Evolutionary conservation across 2,797 vertebrate species (phyloP), one percentile per base, ranked within the genome.

Genomic region (Capromys pilorides): DNA sequence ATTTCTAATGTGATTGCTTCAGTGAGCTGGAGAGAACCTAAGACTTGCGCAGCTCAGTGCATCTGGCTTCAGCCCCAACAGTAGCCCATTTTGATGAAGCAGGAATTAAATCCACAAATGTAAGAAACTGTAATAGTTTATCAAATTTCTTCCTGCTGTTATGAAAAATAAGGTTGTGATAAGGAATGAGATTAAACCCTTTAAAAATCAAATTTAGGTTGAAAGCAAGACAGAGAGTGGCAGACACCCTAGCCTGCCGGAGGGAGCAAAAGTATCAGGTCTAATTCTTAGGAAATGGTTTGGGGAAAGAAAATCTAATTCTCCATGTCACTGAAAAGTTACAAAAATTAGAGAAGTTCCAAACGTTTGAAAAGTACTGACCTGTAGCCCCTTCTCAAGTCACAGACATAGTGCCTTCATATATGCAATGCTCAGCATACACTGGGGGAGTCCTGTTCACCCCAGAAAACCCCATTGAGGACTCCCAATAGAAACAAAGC

Each of bases 81-180:
- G 96, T 90, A 90, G 59, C 95, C 94, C 89, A 81, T 94, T 97
- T 95, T 86, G 91, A 95, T 11, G 0, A 93, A 90, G 95, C 96
- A 80, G 95, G 97, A 96, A 97, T 97, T 96, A 96, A 96, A 97
- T 95, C 95, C 94, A 90, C 88, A 95, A 96, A 95, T 84, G 11
- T 77, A 96, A 96, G 89, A 94, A 95, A 96, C 94, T 93, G 87
- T 78, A 88, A 95, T 86, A 91, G 96, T 91, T 96, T 82, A 97
- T 97, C 96, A 91, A 86, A 97, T 96, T 97, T 95, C 81, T 96
- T 96, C 96, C 97, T 95, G 97, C 96, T 97, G 96, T 89, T 97
- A 96, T 96, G 93, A 96, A 96, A 97, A 96, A 96, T 95, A 96
- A 96, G 92, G 89, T 89, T 97, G 92, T 94, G 93, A 95, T 95